A percentile compares a stretch with the other conserved stretches of the same genome.
phyloP scores from a whole-genome alignment of 1,140 invertebrate species.

The Ylistrum balloti region DNA sequence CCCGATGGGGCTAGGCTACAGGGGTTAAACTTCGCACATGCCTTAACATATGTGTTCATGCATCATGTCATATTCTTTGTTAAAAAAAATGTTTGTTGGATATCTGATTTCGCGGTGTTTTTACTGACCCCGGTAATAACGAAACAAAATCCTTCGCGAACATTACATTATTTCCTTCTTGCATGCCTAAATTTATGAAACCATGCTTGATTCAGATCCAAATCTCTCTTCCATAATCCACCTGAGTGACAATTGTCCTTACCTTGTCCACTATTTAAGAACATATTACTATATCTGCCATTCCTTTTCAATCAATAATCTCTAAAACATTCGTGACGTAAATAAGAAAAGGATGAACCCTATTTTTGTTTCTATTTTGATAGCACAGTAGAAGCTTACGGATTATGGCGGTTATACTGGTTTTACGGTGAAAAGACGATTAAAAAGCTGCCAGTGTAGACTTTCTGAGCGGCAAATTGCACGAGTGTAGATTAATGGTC shows the following conservation, averaged over 20 bases:
- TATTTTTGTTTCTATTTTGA: constrained; percentile 21
- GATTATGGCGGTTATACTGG: neutral
- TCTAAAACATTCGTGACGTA: neutral
- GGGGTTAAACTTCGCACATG: too few relatives aligned
- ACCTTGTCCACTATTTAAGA: neutral
- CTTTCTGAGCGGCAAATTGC: constrained; percentile 3
- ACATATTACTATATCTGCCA: neutral
- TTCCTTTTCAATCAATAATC: neutral
- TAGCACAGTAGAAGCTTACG: neutral
- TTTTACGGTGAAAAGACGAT: neutral
- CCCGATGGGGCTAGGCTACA: too few relatives aligned
- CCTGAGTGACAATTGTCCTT: neutral
- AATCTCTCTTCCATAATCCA: too few relatives aligned
- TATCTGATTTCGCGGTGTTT: too few relatives aligned
- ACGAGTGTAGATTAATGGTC: neutral
- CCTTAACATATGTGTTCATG: too few relatives aligned
- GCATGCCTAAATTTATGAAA: too few relatives aligned
- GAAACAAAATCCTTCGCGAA: too few relatives aligned
- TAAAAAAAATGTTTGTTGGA: too few relatives aligned
- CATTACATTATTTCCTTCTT: too few relatives aligned
- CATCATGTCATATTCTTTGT: too few relatives aligned
- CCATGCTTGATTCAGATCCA: neutral
- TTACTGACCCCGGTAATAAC: too few relatives aligned
- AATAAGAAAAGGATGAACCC: constrained; percentile 28
- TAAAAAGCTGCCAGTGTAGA: neutral